Conservation (phyloP, 2,888 invertebrate species). For the Parnassius glacialis region DNA sequence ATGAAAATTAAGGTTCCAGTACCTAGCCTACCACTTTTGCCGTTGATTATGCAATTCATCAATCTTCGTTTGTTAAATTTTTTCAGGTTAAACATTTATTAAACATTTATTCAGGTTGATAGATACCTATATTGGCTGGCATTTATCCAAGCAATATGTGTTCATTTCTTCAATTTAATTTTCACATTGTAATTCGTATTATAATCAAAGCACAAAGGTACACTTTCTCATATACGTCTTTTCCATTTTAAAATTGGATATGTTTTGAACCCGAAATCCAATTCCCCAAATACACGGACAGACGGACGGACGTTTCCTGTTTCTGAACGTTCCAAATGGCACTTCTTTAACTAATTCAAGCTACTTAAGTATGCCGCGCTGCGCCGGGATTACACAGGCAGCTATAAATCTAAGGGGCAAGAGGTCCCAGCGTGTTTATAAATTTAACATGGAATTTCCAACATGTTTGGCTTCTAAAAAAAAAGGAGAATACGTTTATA, state of each 20-base stretch:
- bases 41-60: too few species aligned
- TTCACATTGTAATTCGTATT: background rate
- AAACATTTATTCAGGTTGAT: too few species aligned
- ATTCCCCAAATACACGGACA: conserved; percentile 35
- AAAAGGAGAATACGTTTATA: conserved; percentile 20
- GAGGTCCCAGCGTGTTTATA: conserved; percentile 47
- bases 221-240: conserved; percentile 9
- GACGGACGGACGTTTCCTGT: conserved; percentile 43
- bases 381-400: conserved; percentile 47
- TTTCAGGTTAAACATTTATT: too few species aligned
- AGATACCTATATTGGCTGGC: too few species aligned
- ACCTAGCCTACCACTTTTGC: too few species aligned
- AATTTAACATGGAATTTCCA: conserved; percentile 44
- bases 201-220: background rate
- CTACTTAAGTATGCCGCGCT: conserved; percentile 51
- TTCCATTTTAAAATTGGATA: conserved; percentile 18
- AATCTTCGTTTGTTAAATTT: too few species aligned
- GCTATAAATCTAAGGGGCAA: conserved; percentile 54
- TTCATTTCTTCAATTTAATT: too few species aligned
- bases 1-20: too few species aligned
- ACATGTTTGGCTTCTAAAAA: conserved; percentile 28
- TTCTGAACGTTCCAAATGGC: conserved; percentile 33
- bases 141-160: too few species aligned
- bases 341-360: conserved; percentile 55
- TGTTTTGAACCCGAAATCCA: conserved; percentile 34